Base-by-base conservation (phyloP, 2,888 invertebrate species). In the Fabriciana adippe region DNA sequence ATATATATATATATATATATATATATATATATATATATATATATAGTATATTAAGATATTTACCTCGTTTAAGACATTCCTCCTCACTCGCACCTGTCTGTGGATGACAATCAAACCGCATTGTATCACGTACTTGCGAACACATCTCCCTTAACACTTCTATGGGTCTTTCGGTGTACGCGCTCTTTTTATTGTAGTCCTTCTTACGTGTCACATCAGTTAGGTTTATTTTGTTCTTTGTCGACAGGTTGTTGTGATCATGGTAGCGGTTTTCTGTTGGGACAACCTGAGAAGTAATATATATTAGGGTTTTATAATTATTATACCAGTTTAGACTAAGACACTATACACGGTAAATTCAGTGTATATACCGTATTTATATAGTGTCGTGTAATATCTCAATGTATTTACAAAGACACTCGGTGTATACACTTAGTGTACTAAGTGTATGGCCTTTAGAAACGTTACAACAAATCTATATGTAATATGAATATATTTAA, bases 51-150 rank as follows among this genome's bases (percentile, higher is more conserved):
- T n/a, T n/a, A n/a, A 6, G 47, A 18, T 6, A 70, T 14, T 68
- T 16, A 91, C 92, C 96, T 86, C 96, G 87, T 65, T 92, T 86
- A 59, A 87, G 86, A 77, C 96, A 97, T 0, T 84, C 86, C 31
- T 92, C 82, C 77, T 94, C 88, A 48, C 76, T 87, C 15, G 86
- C 81, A 6, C 88, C 93, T 11, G 86, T 81, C 79, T 95, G 94
- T 0, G 96, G 96, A 78, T 93, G 94, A 78, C 96, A 97, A 79
- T 96, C 96, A 76, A 96, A 95, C 69, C 94, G 91, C 74, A 92
- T 85, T 5, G 83, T 81, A 64, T 94, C 93, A 0, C 84, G 78
- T 0, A 94, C 76, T 41, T 80, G 79, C 0, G 79, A 78, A 76
- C 95, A 95, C 72, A 93, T 78, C 1, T 87, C 86, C n/a, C 75